phyloP scores from a whole-genome alignment of 2,113 vertebrate genomes.

The Cisticola juncidis region DNA sequence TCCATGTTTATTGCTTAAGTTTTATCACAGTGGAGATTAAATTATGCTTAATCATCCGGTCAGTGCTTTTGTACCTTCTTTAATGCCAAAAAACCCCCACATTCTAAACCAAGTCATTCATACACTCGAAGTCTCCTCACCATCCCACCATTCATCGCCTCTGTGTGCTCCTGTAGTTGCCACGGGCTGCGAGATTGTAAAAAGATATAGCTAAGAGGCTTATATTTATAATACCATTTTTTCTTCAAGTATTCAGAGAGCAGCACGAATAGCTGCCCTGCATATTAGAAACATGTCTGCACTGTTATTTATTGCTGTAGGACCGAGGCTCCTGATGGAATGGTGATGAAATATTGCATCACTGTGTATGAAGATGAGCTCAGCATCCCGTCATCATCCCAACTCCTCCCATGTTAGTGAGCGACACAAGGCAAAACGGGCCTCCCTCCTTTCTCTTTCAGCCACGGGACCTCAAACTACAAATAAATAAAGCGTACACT shows the following conservation, averaged over 20 bases:
- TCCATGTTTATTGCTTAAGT: constrained; percentile 80
- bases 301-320: constrained; percentile 69
- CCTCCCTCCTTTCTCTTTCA: constrained; percentile 39
- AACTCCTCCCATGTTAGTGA: constrained; percentile 68
- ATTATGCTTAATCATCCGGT: constrained; percentile 72
- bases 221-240: constrained; percentile 69
- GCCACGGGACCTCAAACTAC: constrained; percentile 58
- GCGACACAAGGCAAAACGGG: constrained; percentile 15
- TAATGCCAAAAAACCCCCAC: constrained; percentile 67
- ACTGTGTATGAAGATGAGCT: constrained; percentile 74
- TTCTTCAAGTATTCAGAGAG: constrained; percentile 82
- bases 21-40: constrained; percentile 80
- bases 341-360: constrained; percentile 60
- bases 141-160: constrained; percentile 82
- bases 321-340: constrained; percentile 81
- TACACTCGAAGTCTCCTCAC: constrained; percentile 72
- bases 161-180: constrained; percentile 52
- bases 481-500: constrained; percentile 79
- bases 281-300: constrained; percentile 59
- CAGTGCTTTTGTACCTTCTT: constrained; percentile 73
- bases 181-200: constrained; percentile 69
- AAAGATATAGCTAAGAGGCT: constrained; percentile 64
- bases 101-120: constrained; percentile 68
- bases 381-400: constrained; percentile 54
- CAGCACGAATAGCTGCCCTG: constrained; percentile 62